Base-by-base conservation (phyloP, 2,888 invertebrate species). In the Pherbina coryleti region DNA sequence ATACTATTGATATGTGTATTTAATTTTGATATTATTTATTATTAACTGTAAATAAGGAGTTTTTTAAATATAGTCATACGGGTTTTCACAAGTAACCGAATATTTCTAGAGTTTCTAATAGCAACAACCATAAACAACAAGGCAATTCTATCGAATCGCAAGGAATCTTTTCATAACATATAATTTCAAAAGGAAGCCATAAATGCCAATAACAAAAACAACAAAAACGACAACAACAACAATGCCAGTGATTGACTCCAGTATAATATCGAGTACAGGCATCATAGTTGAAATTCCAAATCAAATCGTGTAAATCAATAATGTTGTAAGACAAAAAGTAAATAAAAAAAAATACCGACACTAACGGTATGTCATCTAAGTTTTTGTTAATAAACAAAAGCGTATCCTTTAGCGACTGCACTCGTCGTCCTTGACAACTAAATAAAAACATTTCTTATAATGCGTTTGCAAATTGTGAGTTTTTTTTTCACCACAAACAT, bases 341-440 rank as follows among this genome's bases (percentile, higher is more conserved):
- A 57, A 57, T 4, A 60, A 60, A 22, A 22, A 8, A 60, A 22
- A 22, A 22, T 2, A 3, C 3, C 44, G 11, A 44, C 44, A 44
- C 44, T 44, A 44, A 44, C 44, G 44, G 44, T 44, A 44, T 44
- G 44, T 44, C 44, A 22, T 60, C 57, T 28, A 60, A 60, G 22
- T 8, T 60, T 60, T 28, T 25, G 57, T 22, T 31, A 31, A 64
- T 34, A 64, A 64, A 64, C 28, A 49, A 69, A 22, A 49, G 17
- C 17, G 57, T 72, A 72, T 72, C 72, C 72, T 72, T 57, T 34
- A 60, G 9, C 57, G 34, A 57, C 57, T 17, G 66, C 37, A 55
- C 9, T 17, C 19, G 73, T 76, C 57, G 76, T 75, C 79, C 76
- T 79, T 79, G 79, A 74, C 76, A 79, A 79, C 76, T 64, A 79